Evolutionary conservation across 2,888 invertebrate genomes (phyloP), one percentile per base, ranked within the genome.

Genomic region (Itoplectis maculator): DNA sequence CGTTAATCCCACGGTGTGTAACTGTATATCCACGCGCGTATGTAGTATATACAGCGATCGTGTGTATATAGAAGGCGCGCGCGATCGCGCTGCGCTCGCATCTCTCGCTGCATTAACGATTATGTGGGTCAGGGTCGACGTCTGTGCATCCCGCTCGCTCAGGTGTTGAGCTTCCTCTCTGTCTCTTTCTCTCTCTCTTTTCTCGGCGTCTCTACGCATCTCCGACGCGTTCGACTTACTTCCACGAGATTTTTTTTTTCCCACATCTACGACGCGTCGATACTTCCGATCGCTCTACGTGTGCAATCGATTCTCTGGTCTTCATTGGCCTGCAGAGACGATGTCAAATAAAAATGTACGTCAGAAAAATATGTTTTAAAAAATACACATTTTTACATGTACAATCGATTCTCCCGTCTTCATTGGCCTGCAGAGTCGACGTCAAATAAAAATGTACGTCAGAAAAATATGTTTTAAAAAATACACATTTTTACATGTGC

Each of bases 41-140:
- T 81, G 77, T 42, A 75, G 73, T 82, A 84, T 84, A 76, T 81
- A 79, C 47, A 75, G 73, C 83, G 78, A 63, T 29, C 29, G 29
- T 5, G 29, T 5, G 2, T 29, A 29, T 29, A 29, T 29, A 29
- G 40, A 49, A 11, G 61, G 37, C 51, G 49, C 61, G 35, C 61
- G 15, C 49, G 56, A 59, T 47, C 61, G 15, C 49, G 56, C 66
- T 47, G 56, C 40, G 56, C 40, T 51, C 66, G 37, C 59, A 23
- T 72, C 15, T 74, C 49, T 73, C 73, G 82, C 83, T 84, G 88
- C 89, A 88, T 89, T 88, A 80, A 84, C 84, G 85, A 88, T 88
- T 89, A 91, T 89, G 85, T 92, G 76, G 92, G 92, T 92, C 92
- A 92, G 91, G 92, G 92, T 91, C 92, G 90, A 89, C 90, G 86